Evolutionary conservation across 2,797 vertebrate species (phyloP), one percentile per base, ranked within the genome.

Genomic region (Falco columbarius): DNA sequence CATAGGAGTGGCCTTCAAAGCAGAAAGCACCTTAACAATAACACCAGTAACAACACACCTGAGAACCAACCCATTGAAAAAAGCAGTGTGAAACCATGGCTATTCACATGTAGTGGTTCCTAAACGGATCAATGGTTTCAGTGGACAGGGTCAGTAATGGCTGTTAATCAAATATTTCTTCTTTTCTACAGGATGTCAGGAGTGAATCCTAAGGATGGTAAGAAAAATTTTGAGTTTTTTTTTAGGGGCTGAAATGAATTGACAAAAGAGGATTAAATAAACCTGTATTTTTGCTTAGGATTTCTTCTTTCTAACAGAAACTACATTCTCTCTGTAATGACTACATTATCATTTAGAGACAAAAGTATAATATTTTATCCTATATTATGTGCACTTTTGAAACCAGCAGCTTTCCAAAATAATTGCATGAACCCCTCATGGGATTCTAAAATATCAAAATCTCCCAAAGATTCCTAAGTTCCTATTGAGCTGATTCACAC

Each of bases 151-250:
- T 34, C 29, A n/a, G 36, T 18, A 65, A 56, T 7, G 24, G 61
- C 55, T 44, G 66, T 36, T 95, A 71, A 90, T 54, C 68, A 77
- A 75, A 29, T 36, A 11, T 89, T 76, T 87, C 54, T 84, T 85
- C 44, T 95, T 72, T 84, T 51, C 66, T 61, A 24, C 93, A 98
- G 97, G 72, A 4, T 97, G 62, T 14, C 95, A 26, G 93, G 68
- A 87, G 46, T 96, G 82, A 96, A 22, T 71, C 90, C 97, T 23
- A 97, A 97, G 55, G 97, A 98, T 0, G 97, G 97, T 98, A 97
- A 97, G 97, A 67, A 94, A 81, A 15, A 20, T 19, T 90, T 74
- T 77, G 4, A 62, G 16, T 15, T 42, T 42, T 42, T 42, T 42
- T 42, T 42, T 42, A 42, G 26, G 29, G 74, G 10, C 21, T 81